These are phyloP conservation scores for Drosophila paulistorum DNA, from an alignment of 1,140 invertebrate genomes.

Conservation along the genomic window DNA sequence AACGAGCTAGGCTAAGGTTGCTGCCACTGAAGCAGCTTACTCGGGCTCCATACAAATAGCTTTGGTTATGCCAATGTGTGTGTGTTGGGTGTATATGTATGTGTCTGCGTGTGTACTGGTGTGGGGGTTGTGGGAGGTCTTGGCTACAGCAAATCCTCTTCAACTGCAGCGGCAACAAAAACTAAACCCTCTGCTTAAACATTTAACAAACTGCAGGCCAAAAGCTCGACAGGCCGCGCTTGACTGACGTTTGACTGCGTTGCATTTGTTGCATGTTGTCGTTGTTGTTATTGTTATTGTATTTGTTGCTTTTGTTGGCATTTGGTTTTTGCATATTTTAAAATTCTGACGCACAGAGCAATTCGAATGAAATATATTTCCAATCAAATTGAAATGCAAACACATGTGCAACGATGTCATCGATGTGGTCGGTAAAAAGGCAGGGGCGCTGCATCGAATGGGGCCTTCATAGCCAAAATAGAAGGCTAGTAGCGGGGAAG, in stretches of 20 bases:
- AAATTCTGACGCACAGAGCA: slow-evolving; percentile 55
- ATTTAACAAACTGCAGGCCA: slow-evolving; percentile 78
- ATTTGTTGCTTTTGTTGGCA: neutral
- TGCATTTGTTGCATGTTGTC: slow-evolving; percentile 30
- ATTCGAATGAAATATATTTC: slow-evolving; percentile 74
- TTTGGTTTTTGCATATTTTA: slow-evolving; percentile 62
- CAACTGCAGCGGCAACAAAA: slow-evolving; percentile 42
- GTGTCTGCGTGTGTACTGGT: neutral
- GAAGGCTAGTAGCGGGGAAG: neutral
- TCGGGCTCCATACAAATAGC: slow-evolving; percentile 40
- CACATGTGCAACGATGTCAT: slow-evolving; percentile 63
- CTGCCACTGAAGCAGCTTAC: slow-evolving; percentile 49
- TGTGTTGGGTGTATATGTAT: neutral
- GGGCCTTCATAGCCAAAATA: too few species aligned
- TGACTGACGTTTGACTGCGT: slow-evolving; percentile 73
- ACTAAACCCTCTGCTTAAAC: slow-evolving; percentile 73
- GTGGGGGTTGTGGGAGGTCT: neutral
- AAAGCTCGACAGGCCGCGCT: slow-evolving; percentile 72
- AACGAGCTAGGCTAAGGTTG: slow-evolving; percentile 61
- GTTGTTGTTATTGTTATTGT: slow-evolving; percentile 22
- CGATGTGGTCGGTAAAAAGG: slow-evolving; percentile 21
- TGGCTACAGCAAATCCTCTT: slow-evolving; percentile 20
- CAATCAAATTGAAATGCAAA: slow-evolving; percentile 81
- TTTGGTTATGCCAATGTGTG: slow-evolving; percentile 25
- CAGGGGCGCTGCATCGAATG: neutral